Conservation (phyloP, 2,113 vertebrate species). For the Pygathrix nemaeus region DNA sequence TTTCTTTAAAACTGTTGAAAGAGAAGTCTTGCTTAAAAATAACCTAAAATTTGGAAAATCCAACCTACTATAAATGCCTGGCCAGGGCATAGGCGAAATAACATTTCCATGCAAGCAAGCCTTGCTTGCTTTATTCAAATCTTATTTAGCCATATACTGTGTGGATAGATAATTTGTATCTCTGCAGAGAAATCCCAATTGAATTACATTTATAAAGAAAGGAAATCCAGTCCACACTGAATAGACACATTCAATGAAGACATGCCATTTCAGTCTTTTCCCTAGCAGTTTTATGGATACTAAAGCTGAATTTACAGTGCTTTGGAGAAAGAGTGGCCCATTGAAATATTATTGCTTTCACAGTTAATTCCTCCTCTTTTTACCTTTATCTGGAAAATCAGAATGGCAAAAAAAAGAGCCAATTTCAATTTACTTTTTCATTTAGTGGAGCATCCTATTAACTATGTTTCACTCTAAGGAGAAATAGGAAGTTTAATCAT, state of each 20-base stretch:
- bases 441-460: conserved; percentile 16
- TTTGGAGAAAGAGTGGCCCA: conserved; percentile 33
- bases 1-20: conserved; percentile 26
- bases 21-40: not conserved
- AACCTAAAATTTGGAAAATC: not conserved
- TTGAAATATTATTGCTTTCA: conserved; percentile 20
- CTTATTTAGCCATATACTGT: not conserved
- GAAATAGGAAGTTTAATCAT: not conserved
- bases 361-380: conserved; percentile 20
- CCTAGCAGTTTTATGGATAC: not conserved
- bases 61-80: conserved; percentile 17
- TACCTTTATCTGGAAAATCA: conserved; percentile 34
- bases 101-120: not conserved
- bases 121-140: conserved; percentile 41
- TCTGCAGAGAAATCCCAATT: conserved; percentile 32
- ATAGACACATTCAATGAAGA: conserved; percentile 10
- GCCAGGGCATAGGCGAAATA: conserved; percentile 1
- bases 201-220: conserved; percentile 19
- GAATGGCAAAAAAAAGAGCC: not conserved
- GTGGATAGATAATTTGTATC: conserved; percentile 8
- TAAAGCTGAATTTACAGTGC: conserved; percentile 28
- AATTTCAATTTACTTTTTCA: not conserved
- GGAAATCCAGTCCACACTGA: not conserved
- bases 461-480: not conserved
- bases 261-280: not conserved